A percentile compares a stretch with the other conserved stretches of the same genome.
Evolutionary conservation across 2,888 invertebrate species (phyloP).

Genomic region (Romanomermis culicivorax): DNA sequence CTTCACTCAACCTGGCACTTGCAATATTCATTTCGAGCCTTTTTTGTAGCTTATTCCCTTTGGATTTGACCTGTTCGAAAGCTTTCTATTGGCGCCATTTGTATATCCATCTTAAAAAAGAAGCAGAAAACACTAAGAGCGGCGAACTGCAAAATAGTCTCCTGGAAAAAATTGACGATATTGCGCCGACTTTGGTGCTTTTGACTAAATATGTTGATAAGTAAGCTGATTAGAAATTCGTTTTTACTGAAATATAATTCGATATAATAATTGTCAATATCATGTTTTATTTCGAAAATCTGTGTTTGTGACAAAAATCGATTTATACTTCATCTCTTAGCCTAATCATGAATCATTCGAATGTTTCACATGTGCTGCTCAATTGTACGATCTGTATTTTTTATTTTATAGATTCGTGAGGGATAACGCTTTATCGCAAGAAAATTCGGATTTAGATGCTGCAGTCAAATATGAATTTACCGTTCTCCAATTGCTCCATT

Average conservation of each 20-base stretch:
- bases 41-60: neutral
- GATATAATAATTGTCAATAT: too few relatives aligned
- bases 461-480: neutral
- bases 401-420: too few relatives aligned
- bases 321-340: too few relatives aligned
- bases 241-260: too few relatives aligned
- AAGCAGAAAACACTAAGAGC: neutral
- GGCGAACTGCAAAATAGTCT: neutral
- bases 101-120: neutral
- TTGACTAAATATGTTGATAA: neutral
- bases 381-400: too few relatives aligned
- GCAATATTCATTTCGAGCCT: neutral
- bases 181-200: conserved; percentile 1
- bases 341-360: too few relatives aligned
- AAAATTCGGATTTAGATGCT: neutral
- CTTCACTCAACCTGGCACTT: neutral
- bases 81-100: neutral
- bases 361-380: too few relatives aligned
- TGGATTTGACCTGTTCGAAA: neutral
- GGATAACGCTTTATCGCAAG: too few relatives aligned
- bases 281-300: neutral
- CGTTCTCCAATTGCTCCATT: neutral
- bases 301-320: too few relatives aligned
- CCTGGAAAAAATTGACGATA: neutral
- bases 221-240: neutral